Evolutionary conservation across 1,140 invertebrate genomes (phyloP).

Genomic region (Saccostrea cuccullata): DNA sequence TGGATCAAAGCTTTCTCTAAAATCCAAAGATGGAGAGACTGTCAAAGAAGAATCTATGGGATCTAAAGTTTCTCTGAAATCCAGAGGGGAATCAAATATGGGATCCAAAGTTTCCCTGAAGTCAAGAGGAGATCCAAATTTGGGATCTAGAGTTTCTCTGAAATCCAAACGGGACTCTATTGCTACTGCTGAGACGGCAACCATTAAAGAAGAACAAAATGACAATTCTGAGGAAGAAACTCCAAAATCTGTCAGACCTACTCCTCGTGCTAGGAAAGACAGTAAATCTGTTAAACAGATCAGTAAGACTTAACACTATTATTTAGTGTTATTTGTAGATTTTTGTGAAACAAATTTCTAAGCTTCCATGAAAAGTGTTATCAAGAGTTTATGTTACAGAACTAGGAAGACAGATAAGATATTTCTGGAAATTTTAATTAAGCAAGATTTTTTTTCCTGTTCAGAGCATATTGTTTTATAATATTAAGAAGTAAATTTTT

Average conservation of each 20-base stretch:
- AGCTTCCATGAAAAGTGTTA: too few species aligned
- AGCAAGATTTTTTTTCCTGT: too few species aligned
- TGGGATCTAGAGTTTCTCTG: conserved; percentile 41
- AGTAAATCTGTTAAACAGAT: neutral
- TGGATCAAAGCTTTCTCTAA: conserved; percentile 16
- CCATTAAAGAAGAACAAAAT: conserved; percentile 44
- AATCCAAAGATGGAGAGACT: neutral
- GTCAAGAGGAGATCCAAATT: neutral
- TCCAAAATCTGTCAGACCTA: conserved; percentile 46
- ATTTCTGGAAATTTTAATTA: too few species aligned
- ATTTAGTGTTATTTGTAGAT: neutral
- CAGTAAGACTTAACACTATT: conserved; percentile 12
- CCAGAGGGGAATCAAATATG: conserved; percentile 30
- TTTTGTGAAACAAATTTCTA: neutral
- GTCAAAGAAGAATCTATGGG: conserved; percentile 22
- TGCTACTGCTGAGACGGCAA: conserved; percentile 15
- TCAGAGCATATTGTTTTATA: too few species aligned
- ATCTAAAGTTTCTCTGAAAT: conserved; percentile 26
- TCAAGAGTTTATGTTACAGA: too few species aligned
- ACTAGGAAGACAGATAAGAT: too few species aligned
- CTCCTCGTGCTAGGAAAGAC: conserved; percentile 15
- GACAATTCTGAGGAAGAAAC: conserved; percentile 39
- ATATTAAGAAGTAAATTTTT: too few species aligned
- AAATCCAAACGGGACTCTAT: conserved; percentile 34
- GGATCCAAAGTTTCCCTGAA: conserved; percentile 34